Conservation (phyloP, 2,888 invertebrate species). For the Lamproptera curius region DNA sequence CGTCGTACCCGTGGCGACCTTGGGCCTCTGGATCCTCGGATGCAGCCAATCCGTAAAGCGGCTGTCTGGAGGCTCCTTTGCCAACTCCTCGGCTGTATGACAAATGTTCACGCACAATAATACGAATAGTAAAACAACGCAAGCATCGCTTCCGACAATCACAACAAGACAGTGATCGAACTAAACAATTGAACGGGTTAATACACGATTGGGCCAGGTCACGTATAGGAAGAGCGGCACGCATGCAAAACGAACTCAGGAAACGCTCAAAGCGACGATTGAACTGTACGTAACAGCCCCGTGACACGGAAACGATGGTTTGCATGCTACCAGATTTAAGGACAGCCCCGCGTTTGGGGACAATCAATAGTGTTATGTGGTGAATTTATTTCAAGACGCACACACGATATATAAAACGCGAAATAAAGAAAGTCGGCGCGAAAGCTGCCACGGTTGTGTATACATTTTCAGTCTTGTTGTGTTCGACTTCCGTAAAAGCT, state of each 20-base stretch:
- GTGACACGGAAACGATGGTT: slow-evolving; percentile 60
- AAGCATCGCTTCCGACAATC: neutral
- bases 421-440: too few species aligned
- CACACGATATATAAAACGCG: too few species aligned
- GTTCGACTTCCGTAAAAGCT: too few species aligned
- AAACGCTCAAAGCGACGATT: slow-evolving; percentile 18
- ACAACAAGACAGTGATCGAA: neutral
- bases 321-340: slow-evolving; percentile 52
- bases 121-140: too few species aligned
- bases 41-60: slow-evolving; percentile 69
- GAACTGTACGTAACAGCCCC: slow-evolving; percentile 43
- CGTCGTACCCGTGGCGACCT: slow-evolving; percentile 36
- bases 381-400: slow-evolving; percentile 27
- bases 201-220: slow-evolving; percentile 8
- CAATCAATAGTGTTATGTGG: slow-evolving; percentile 25
- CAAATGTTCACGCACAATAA: slow-evolving; percentile 35
- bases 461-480: too few species aligned
- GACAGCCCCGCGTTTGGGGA: slow-evolving; percentile 36
- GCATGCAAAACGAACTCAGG: slow-evolving; percentile 5
- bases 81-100: slow-evolving; percentile 67
- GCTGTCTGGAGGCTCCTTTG: slow-evolving; percentile 62
- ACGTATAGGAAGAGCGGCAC: neutral
- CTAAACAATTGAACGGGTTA: neutral
- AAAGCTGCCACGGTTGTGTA: too few species aligned
- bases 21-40: slow-evolving; percentile 63